Base-by-base conservation (phyloP, 2,113 vertebrate genomes). In the Nesoenas mayeri region DNA sequence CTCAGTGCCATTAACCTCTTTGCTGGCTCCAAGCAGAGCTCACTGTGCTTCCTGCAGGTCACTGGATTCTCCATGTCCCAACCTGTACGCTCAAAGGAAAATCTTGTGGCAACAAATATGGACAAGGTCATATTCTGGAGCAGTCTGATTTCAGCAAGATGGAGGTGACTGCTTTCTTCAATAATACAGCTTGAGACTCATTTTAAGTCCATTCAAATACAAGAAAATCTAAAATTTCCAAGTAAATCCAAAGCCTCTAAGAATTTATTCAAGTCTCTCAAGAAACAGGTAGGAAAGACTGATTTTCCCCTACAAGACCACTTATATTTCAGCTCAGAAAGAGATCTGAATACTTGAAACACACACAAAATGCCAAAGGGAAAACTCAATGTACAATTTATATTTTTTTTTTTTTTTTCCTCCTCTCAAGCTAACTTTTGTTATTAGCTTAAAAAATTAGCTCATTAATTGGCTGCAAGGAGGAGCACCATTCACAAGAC, bases 61-160 rank as follows among this genome's bases (percentile, higher is more conserved):
- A 32, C 8, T 66, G 36, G 34, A 62, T 71, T 38, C 6, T 69
- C 54, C 32, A 29, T 0, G 1, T 42, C 44, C 34, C 44, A 89
- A 5, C 16, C 18, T 34, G 12, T 7, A 54, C 12, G 15, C 0
- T 0, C 2, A 1, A 72, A 75, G 31, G 31, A 87, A 77, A 47
- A 70, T 7, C 6, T 61, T 69, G 19, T 65, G 69, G 36, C 22
- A 87, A n/a, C 12, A 48, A 89, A 44, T 56, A 34, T 6, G 22
- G 48, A 34, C 24, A 60, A 79, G 38, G 11, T 81, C 4, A 6
- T 75, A 38, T 51, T 78, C 9, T 20, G 71, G 48, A 69, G 16
- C 38, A 9, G 16, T n/a, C 50, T 22, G 34, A 66, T 60, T 67
- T 38, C 29, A 67, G 50, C 7, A 77, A 42, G 4, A 3, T n/a